Evolutionary conservation across 37 sponge, comb jelly and placozoan genomes (phyloP), one percentile per base, ranked within the genome.

Genomic region (Diacarnus erythraeanus): DNA sequence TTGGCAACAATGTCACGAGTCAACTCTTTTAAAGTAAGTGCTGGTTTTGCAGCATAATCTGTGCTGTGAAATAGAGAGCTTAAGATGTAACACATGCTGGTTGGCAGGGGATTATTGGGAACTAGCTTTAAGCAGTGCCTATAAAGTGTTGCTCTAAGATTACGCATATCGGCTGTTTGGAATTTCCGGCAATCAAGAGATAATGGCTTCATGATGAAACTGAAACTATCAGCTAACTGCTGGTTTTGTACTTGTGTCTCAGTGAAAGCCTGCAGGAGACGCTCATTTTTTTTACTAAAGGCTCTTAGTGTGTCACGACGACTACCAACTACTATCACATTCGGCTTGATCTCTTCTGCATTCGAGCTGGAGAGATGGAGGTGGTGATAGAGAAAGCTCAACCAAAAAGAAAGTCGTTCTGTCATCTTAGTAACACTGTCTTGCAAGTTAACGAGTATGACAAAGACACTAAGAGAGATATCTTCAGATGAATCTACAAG

Each of bases 381-480:
- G 27, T 79, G 80, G 23, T 80, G 36, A 38, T 59, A 39, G 27
- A 80, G 17, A 8, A 80, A 71, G 35, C 58, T 80, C 26, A 71
- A 26, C 81, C 81, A 80, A 61, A 57, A 80, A 17, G 15, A 37
- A 18, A 80, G 35, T 41, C 51, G 35, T 21, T 71, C 22, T 15
- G 35, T 30, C 12, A 51, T 70, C 4, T 39, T 37, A 22, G 2
- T 12, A 20, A 2, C 23, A 6, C 58, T 37, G 1, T 57, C 23
- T 34, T 38, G 20, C 26, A 56, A 57, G 38, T 80, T 44, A 26
- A 80, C 34, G 34, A 80, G 42, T 3, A 80, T 37, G 54, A 80
- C 56, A 57, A 80, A 80, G 2, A 80, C 42, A 51, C 72, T 35
- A 20, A 36, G 38, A 29, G 70, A 21, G 1, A 69, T 9, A 17